Base-by-base conservation (phyloP, 2,113 vertebrate species). In the Geococcyx californianus region DNA sequence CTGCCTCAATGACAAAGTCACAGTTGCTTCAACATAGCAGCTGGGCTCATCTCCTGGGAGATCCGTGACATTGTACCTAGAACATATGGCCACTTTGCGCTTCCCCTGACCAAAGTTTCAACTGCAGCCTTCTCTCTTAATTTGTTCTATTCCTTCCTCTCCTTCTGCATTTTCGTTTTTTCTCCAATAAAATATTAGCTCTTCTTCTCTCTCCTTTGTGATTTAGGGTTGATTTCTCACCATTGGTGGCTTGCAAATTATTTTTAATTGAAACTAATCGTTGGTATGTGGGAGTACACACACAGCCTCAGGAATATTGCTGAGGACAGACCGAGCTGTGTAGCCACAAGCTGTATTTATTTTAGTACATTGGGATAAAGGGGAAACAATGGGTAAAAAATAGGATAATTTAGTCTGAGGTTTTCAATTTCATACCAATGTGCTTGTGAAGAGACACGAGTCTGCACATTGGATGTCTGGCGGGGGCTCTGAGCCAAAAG, bases 21-120 rank as follows among this genome's bases (percentile, higher is more conserved):
- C 62, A 63, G 79, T 42, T 70, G 33, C 34, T 63, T 74, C 44
- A 52, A 19, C 51, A 10, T 6, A 64, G 60, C 83, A 94, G 81
- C 68, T 94, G 90, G 68, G 42, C 51, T 90, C 59, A 60, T 72
- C 83, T 95, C 85, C 73, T 54, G 62, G 56, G 85, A 94, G 28
- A 94, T 59, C 49, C 49, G 52, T 49, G 33, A 40, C 52, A 13
- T 26, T 84, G 85, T 56, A 84, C 69, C 90, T 67, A 77, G 59
- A 88, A 78, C 87, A 82, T 56, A 84, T 38, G 83, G 79, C 44
- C 20, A 42, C 83, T 93, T 59, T 6, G 25, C 2, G 7, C 76
- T 77, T 92, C 63, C 42, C 42, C 78, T 59, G 52, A 73, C 19
- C 64, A 67, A 79, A 70, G 38, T 84, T 90, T 67, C 29, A 69